Evolutionary conservation across 2,888 invertebrate genomes (phyloP).

Genomic region (Leistus spinibarbis): DNA sequence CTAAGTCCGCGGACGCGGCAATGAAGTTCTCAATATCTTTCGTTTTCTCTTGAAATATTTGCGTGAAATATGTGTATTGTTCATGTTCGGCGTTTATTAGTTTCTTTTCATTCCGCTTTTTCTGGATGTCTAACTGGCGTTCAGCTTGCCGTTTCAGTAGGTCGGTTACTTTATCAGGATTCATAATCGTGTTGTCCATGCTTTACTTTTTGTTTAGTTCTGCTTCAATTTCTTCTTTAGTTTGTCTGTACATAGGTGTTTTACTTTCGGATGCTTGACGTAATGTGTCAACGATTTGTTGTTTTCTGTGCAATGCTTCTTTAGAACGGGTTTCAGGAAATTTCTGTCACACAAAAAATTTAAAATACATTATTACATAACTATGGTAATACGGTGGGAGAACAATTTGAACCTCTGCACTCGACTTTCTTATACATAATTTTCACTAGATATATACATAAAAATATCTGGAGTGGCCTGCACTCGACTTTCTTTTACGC

Average conservation of each 20-base stretch:
- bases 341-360: constrained; percentile 56
- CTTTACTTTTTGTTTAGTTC: constrained; percentile 45
- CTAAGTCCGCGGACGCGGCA: constrained; percentile 55
- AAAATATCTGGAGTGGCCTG: too few species aligned
- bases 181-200: constrained; percentile 49
- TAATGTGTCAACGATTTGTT: constrained; percentile 56
- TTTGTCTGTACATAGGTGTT: constrained; percentile 58
- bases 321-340: constrained; percentile 47
- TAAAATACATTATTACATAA: constrained; percentile 6
- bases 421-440: too few species aligned
- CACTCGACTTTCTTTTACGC: too few species aligned
- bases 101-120: constrained; percentile 68
- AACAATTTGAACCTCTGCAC: too few species aligned
- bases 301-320: constrained; percentile 49
- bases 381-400: neutral
- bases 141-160: constrained; percentile 66
- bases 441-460: too few species aligned
- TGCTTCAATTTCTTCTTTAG: constrained; percentile 59
- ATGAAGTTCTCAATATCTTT: constrained; percentile 69
- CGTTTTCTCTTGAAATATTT: constrained; percentile 70
- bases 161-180: constrained; percentile 56
- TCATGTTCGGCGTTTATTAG: constrained; percentile 67
- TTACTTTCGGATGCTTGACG: constrained; percentile 59
- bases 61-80: constrained; percentile 73
- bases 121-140: constrained; percentile 68